Evolutionary conservation across 2,797 vertebrate genomes (phyloP).

Genomic region (Tapera naevia): DNA sequence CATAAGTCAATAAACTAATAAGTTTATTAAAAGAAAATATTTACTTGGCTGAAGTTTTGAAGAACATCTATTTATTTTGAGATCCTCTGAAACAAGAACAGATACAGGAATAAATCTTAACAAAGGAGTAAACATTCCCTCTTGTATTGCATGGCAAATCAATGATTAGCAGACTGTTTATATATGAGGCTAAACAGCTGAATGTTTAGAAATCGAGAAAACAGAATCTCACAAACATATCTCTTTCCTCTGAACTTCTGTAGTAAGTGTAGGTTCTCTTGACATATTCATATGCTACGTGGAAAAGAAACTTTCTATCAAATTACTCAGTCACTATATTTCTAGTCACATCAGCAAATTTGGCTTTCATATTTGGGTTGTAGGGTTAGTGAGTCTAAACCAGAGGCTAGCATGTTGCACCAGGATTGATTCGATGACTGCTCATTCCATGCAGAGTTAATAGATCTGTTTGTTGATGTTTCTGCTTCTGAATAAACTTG

Average conservation of each 20-base stretch:
- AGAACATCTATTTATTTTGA: slow-evolving; percentile 41
- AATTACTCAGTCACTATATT: background rate
- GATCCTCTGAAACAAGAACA: slow-evolving; percentile 31
- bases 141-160: slow-evolving; percentile 49
- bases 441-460: background rate
- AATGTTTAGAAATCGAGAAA: slow-evolving; percentile 1
- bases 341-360: background rate
- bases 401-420: background rate
- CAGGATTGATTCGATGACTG: background rate
- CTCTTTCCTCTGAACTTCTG: background rate
- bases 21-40: slow-evolving; percentile 55
- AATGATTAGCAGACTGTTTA: slow-evolving; percentile 11
- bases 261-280: background rate
- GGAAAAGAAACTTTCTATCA: background rate
- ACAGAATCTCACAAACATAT: background rate
- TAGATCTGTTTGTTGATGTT: background rate
- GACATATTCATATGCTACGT: background rate
- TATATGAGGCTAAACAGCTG: background rate
- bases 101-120: slow-evolving; percentile 10
- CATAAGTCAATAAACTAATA: slow-evolving; percentile 61
- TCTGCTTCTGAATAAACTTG: background rate
- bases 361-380: background rate
- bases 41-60: slow-evolving; percentile 47
- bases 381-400: background rate
- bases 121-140: slow-evolving; percentile 10